Percentiles rank a stretch among this genome's conserved stretches.
phyloP scores from a whole-genome alignment of 2,888 invertebrate species.

The Thyatira batis region DNA sequence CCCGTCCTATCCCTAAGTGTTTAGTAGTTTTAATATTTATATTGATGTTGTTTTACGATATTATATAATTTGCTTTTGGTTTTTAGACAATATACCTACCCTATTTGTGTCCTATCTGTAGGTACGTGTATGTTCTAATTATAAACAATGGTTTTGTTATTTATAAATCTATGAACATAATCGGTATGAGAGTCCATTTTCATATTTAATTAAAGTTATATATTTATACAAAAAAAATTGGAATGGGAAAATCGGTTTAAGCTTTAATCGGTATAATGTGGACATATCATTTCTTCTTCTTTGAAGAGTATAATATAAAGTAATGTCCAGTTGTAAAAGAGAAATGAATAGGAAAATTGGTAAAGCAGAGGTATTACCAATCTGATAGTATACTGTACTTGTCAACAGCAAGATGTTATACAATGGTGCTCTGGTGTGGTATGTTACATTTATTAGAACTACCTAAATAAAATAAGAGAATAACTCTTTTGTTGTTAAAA shows the following conservation, averaged over 20 bases:
- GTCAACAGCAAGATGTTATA: constrained; percentile 51
- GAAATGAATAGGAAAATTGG: constrained; percentile 9
- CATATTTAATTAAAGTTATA: neutral
- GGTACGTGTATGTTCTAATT: constrained; percentile 32
- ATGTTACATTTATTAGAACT: constrained; percentile 55
- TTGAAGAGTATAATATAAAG: constrained; percentile 34
- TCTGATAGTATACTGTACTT: constrained; percentile 32
- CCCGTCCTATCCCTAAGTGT: constrained; percentile 57
- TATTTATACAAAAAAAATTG: constrained; percentile 7
- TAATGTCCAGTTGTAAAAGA: constrained; percentile 54
- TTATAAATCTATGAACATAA: neutral
- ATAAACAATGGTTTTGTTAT: constrained; percentile 15
- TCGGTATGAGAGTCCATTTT: neutral
- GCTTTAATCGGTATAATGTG: constrained; percentile 68
- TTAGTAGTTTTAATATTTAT: constrained; percentile 49
- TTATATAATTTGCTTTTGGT: constrained; percentile 52
- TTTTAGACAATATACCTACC: constrained; percentile 30
- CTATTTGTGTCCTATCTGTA: constrained; percentile 36
- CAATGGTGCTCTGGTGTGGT: constrained; percentile 69
- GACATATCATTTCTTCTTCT: constrained; percentile 57
- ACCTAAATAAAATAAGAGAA: constrained; percentile 37
- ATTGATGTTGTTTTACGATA: constrained; percentile 56
- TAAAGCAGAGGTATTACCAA: constrained; percentile 44
- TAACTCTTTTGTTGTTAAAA: constrained; percentile 35
- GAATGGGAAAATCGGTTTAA: constrained; percentile 45